Conservation (phyloP, 1,140 invertebrate species). For the Pentalonia nigronervosa region DNA sequence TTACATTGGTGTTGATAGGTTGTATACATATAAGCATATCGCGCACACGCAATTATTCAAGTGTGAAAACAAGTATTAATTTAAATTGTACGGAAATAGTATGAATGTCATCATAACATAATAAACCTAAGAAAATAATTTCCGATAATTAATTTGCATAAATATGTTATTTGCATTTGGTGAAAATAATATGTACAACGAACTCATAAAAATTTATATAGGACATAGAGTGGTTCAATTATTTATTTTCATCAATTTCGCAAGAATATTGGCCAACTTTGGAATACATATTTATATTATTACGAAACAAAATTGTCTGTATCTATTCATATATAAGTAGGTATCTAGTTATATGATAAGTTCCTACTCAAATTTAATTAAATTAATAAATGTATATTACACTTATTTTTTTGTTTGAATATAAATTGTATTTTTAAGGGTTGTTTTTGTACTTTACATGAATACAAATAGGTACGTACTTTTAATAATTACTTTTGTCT, state of each 20-base stretch:
- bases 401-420: neutral
- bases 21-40: neutral
- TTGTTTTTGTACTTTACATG: neutral
- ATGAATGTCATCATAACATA: neutral
- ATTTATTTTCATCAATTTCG: neutral
- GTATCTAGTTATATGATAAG: neutral
- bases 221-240: neutral
- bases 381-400: neutral
- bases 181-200: neutral
- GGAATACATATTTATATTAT: neutral
- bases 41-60: neutral
- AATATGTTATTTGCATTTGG: neutral
- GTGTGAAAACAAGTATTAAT: neutral
- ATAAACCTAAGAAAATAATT: neutral
- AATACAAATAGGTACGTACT: neutral
- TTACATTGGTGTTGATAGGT: neutral
- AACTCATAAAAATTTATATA: neutral
- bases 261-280: neutral
- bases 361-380: neutral
- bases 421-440: neutral
- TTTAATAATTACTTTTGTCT: neutral
- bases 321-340: neutral
- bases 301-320: neutral
- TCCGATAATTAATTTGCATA: neutral
- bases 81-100: constrained; percentile 8